A percentile compares a stretch with the other conserved stretches of the same genome.
These are phyloP conservation scores for Nerophis ophidion DNA, from an alignment of 2,113 vertebrate species.

Conservation along the genomic window DNA sequence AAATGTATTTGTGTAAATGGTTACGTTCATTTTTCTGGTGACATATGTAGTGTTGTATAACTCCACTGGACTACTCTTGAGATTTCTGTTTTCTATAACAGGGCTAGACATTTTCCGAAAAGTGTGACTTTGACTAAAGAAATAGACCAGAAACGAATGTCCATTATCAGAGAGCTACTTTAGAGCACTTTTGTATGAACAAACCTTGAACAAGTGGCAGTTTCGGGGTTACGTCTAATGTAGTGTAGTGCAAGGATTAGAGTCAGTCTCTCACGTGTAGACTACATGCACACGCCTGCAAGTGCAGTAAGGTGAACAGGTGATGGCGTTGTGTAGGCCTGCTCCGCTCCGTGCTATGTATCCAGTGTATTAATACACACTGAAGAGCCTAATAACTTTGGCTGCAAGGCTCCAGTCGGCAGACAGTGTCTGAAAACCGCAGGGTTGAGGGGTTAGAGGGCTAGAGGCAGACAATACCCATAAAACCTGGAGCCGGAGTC, in stretches of 20 bases:
- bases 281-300: neutral
- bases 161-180: no score
- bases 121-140: no score
- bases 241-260: neutral
- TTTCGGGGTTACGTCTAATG: neutral
- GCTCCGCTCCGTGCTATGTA: slow-evolving; percentile 12
- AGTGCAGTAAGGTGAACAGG: slow-evolving; percentile 30
- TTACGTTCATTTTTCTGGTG: no score
- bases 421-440: slow-evolving; percentile 16
- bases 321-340: slow-evolving; percentile 16
- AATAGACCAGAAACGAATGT: no score
- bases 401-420: slow-evolving; percentile 3
- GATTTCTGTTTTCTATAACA: no score
- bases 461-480: slow-evolving; percentile 11
- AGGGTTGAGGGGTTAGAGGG: slow-evolving; percentile 4
- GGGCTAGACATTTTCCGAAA: no score
- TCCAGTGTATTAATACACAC: slow-evolving; percentile 48
- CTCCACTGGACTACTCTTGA: no score
- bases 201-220: neutral
- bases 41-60: no score
- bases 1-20: neutral
- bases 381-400: slow-evolving; percentile 25
- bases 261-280: neutral
- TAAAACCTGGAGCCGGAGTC: slow-evolving; percentile 11
- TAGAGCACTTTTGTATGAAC: no score